Conservation (phyloP, 2,797 vertebrate species). For the Morus bassanus region DNA sequence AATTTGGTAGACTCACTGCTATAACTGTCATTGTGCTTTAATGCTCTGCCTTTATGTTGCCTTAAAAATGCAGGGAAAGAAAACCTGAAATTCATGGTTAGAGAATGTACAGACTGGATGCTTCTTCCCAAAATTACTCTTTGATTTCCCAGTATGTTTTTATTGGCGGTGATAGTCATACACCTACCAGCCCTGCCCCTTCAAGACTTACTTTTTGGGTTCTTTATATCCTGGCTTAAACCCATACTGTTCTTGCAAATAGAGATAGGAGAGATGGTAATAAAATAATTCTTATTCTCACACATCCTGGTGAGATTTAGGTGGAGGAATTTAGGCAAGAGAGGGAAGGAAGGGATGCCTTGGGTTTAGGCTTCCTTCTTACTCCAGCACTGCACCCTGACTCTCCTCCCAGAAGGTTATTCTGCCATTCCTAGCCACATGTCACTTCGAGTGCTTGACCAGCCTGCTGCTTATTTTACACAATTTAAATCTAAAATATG, state of each 20-base stretch:
- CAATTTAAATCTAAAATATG: neutral
- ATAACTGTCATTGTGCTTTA: fast-evolving
- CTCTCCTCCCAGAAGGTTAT: neutral
- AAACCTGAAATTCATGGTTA: neutral
- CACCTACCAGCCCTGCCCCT: neutral
- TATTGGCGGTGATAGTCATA: neutral
- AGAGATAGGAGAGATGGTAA: neutral
- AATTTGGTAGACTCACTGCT: neutral
- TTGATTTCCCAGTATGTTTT: neutral
- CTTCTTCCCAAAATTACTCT: neutral
- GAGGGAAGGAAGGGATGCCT: neutral
- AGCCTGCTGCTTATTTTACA: neutral
- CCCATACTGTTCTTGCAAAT: neutral
- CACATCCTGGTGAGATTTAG: neutral
- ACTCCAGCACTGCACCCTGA: neutral
- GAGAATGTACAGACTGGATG: neutral
- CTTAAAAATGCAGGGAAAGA: neutral
- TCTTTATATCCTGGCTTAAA: neutral
- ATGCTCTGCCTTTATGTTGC: neutral
- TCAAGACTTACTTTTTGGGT: neutral
- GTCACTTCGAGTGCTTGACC: neutral
- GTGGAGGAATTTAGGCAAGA: neutral
- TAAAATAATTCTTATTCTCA: neutral
- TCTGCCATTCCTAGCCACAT: neutral
- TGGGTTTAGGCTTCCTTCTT: neutral